These are phyloP conservation scores for Montipora cactus DNA, from an alignment of 64 coral and sea anemone genomes.

Conservation along the genomic window DNA sequence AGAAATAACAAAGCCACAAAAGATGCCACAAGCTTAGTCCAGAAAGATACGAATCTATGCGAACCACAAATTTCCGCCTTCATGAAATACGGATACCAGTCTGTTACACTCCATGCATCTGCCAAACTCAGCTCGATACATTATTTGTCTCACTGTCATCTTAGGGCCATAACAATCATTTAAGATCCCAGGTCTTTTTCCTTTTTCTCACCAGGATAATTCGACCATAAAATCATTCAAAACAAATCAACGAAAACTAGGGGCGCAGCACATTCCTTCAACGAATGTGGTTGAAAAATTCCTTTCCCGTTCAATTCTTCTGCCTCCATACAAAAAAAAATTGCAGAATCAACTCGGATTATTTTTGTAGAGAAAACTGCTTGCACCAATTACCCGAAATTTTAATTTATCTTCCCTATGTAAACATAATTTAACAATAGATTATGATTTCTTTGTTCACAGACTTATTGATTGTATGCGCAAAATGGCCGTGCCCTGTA, in stretches of 20 bases:
- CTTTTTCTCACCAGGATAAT: not conserved
- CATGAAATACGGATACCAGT: too few relatives aligned
- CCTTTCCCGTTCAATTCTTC: not conserved
- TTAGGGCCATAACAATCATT: not conserved
- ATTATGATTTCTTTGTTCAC: constrained; percentile 8
- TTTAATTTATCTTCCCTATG: not conserved
- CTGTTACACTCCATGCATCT: too few relatives aligned
- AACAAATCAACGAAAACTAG: not conserved
- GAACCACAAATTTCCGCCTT: too few relatives aligned
- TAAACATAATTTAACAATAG: not conserved
- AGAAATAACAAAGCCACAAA: not conserved
- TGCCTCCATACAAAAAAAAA: not conserved
- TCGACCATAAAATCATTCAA: not conserved
- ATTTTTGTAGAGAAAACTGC: not conserved
- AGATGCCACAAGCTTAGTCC: too few relatives aligned
- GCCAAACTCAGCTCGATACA: too few relatives aligned
- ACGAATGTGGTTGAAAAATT: not conserved
- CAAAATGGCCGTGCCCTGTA: not conserved
- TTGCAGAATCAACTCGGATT: not conserved
- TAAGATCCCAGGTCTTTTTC: not conserved
- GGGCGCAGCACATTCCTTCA: not conserved
- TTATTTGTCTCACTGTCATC: not conserved
- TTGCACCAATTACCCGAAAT: not conserved
- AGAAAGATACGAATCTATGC: too few relatives aligned
- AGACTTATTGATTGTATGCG: not conserved